Percentiles rank a stretch among this genome's conserved stretches.
Conservation (phyloP, 1,140 invertebrate genomes). For the Solenopsis fugax region DNA sequence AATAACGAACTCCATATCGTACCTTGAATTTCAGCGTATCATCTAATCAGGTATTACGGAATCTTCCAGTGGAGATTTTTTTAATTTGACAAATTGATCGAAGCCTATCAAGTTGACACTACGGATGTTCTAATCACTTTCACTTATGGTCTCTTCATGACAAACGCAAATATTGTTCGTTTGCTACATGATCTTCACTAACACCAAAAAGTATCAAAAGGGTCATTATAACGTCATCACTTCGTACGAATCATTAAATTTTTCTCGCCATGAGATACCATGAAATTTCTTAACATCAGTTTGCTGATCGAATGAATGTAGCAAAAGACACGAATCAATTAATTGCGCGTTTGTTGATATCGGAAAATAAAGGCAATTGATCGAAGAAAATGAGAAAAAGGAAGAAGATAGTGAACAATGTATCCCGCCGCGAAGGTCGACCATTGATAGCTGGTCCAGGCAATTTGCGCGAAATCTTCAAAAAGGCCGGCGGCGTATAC, state of each 20-base stretch:
- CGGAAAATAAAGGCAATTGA: slow-evolving; percentile 2
- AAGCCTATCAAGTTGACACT: slow-evolving; percentile 30
- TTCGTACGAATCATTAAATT: slow-evolving; percentile 25
- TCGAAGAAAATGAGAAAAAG: background rate
- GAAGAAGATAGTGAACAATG: background rate
- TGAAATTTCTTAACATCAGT: background rate
- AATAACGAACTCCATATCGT: slow-evolving; percentile 33
- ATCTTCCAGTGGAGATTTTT: slow-evolving; percentile 28
- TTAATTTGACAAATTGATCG: slow-evolving; percentile 8
- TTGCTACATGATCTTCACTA: slow-evolving; percentile 31
- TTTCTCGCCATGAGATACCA: background rate
- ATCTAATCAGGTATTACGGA: slow-evolving; percentile 34
- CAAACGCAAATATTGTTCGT: slow-evolving; percentile 17
- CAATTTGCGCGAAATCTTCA: slow-evolving; percentile 55
- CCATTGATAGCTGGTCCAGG: slow-evolving; percentile 37
- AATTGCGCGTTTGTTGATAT: background rate
- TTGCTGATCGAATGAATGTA: background rate
- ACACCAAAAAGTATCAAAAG: slow-evolving; percentile 30
- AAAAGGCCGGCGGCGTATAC: background rate
- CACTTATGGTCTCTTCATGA: slow-evolving; percentile 28
- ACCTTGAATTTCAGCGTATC: slow-evolving; percentile 49
- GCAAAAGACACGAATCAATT: background rate
- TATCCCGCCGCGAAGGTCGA: slow-evolving; percentile 56
- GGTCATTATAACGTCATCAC: slow-evolving; percentile 33
- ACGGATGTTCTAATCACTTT: slow-evolving; percentile 44